phyloP scores from a whole-genome alignment of 2,797 vertebrate genomes.

The Sebastes kiyomatsui region DNA sequence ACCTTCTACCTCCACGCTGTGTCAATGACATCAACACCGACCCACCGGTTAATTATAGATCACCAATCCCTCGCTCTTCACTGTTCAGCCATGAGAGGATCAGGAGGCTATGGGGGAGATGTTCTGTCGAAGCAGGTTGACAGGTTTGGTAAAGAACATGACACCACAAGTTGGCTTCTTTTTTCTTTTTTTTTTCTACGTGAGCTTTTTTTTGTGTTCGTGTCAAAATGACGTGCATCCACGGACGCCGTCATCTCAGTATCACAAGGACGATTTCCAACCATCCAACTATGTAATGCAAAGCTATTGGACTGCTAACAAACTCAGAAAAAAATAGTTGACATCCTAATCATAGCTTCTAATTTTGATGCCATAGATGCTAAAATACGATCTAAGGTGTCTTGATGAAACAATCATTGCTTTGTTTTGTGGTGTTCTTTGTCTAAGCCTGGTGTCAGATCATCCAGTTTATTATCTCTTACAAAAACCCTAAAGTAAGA shows the following conservation, averaged over 20 bases:
- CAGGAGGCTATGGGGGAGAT: slow-evolving; percentile 32
- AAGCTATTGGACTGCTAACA: background rate
- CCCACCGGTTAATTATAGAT: slow-evolving; percentile 98
- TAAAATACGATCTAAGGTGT: background rate
- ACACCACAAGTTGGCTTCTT: slow-evolving; percentile 9
- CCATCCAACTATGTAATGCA: background rate
- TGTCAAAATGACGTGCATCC: background rate
- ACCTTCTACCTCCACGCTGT: slow-evolving; percentile 96
- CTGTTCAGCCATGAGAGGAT: slow-evolving; percentile 84
- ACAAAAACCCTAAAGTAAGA: background rate
- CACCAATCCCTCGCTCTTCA: slow-evolving; percentile 85
- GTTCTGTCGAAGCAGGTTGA: slow-evolving; percentile 36
- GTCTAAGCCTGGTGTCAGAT: background rate
- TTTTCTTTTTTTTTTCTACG: background rate
- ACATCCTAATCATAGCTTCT: background rate
- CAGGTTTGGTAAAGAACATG: slow-evolving; percentile 36
- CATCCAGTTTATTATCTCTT: background rate
- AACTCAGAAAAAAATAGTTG: rapidly evolving
- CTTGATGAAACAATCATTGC: background rate
- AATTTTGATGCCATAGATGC: background rate
- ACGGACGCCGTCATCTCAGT: background rate
- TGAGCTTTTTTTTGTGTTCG: background rate
- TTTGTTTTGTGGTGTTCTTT: background rate
- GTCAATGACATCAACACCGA: slow-evolving; percentile 99
- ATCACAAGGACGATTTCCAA: background rate